Conservation (phyloP, 2,888 invertebrate species). For the Lasioglossum marginatum region DNA sequence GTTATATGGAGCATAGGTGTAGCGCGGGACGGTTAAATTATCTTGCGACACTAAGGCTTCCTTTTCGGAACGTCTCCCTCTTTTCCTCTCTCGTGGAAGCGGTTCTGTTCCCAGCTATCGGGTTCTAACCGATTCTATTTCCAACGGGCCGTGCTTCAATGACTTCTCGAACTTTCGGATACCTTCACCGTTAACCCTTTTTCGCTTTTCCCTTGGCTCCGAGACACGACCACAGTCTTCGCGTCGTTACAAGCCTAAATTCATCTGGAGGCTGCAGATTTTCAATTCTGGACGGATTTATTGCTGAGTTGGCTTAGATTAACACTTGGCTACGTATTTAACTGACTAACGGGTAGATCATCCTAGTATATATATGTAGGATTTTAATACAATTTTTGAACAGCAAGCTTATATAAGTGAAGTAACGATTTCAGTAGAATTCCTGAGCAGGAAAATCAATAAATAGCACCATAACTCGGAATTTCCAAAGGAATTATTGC, state of each 20-base stretch:
- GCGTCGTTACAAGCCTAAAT: not conserved
- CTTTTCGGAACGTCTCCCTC: slow-evolving; percentile 7
- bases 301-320: not conserved
- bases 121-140: slow-evolving; percentile 8
- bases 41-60: slow-evolving; percentile 27
- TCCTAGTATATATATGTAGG: too few species aligned
- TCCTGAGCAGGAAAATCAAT: not conserved
- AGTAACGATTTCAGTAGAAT: not conserved
- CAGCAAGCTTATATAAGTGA: not conserved
- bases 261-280: not conserved
- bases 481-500: not conserved
- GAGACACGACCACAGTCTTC: not conserved
- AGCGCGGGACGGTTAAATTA: slow-evolving; percentile 35
- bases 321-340: not conserved
- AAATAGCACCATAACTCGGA: not conserved
- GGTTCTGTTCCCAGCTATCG: not conserved
- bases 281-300: too few species aligned
- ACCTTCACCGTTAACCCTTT: not conserved
- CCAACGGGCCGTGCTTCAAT: not conserved
- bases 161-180: not conserved
- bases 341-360: not conserved
- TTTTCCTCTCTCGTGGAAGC: not conserved
- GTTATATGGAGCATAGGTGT: slow-evolving; percentile 38
- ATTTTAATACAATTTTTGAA: not conserved
- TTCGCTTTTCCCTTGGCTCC: not conserved